Percentiles rank a stretch among this genome's conserved stretches.
Conservation (phyloP, 2,797 vertebrate species). For the Diglossa cyanea region DNA sequence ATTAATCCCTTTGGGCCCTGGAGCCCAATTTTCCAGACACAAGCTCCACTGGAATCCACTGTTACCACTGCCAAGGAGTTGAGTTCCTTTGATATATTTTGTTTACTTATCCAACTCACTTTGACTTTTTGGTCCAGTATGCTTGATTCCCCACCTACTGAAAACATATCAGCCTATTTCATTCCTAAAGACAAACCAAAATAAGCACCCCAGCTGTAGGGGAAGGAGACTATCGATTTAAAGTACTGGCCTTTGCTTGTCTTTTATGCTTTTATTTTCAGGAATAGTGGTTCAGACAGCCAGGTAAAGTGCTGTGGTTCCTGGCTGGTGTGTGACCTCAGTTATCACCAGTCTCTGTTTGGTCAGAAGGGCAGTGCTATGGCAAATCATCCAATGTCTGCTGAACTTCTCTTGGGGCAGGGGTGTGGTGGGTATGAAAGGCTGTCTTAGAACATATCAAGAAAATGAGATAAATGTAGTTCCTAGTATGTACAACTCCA, state of each 20-base stretch:
- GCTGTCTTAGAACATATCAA: neutral
- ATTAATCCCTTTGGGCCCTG: slow-evolving; percentile 32
- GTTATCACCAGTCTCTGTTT: neutral
- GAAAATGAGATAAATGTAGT: neutral
- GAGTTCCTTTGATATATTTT: slow-evolving; percentile 24
- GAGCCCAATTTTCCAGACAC: slow-evolving; percentile 31
- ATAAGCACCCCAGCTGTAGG: neutral
- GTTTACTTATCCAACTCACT: slow-evolving; percentile 22
- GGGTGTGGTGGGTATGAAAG: neutral
- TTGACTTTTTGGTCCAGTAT: neutral
- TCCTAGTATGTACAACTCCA: neutral
- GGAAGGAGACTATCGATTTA: neutral
- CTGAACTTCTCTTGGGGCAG: neutral
- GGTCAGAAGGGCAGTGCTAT: neutral
- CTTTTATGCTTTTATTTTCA: neutral
- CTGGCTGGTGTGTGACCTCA: neutral
- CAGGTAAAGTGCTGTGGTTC: neutral
- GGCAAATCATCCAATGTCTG: neutral
- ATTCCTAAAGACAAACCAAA: slow-evolving; percentile 2
- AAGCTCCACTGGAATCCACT: slow-evolving; percentile 28
- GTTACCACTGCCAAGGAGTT: slow-evolving; percentile 9
- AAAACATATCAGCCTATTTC: neutral
- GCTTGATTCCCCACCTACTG: neutral
- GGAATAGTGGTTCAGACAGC: neutral
- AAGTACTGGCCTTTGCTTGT: neutral